Percentiles rank a stretch among this genome's conserved stretches.
These are phyloP conservation scores for Zelleria hepariella DNA, from an alignment of 2,888 invertebrate genomes.

Conservation along the genomic window DNA sequence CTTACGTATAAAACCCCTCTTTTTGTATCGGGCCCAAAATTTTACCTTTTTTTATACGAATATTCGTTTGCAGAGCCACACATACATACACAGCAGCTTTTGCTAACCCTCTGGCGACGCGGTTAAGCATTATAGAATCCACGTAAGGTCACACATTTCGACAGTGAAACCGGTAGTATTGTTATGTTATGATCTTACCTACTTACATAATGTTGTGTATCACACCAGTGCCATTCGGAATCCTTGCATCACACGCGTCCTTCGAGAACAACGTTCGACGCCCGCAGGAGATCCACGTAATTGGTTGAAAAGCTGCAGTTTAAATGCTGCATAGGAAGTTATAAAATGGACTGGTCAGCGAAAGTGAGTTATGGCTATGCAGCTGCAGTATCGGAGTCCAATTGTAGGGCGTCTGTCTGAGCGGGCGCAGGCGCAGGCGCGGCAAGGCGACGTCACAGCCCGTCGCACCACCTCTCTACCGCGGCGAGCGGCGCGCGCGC, in stretches of 20 bases:
- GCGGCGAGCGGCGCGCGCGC: neutral
- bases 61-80: too few species aligned
- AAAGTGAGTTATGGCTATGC: neutral
- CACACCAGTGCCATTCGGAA: neutral
- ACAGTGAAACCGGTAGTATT: neutral
- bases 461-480: neutral
- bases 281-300: neutral
- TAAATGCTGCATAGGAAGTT: neutral
- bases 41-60: too few species aligned
- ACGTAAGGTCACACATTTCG: neutral
- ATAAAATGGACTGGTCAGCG: neutral
- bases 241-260: neutral
- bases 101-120: too few species aligned
- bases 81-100: too few species aligned
- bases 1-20: too few species aligned
- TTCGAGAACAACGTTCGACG: neutral
- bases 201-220: neutral
- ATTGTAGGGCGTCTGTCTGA: neutral
- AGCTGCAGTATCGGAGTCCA: neutral
- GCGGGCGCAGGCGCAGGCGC: constrained; percentile 19
- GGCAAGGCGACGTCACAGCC: constrained; percentile 6
- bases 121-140: neutral
- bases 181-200: neutral
- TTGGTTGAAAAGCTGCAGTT: too few species aligned
- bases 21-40: too few species aligned